A percentile compares a stretch with the other conserved stretches of the same genome.
These are phyloP conservation scores for Lycopodina hypogea DNA, from an alignment of 37 sponge, comb jelly and placozoan genomes.

Conservation along the genomic window DNA sequence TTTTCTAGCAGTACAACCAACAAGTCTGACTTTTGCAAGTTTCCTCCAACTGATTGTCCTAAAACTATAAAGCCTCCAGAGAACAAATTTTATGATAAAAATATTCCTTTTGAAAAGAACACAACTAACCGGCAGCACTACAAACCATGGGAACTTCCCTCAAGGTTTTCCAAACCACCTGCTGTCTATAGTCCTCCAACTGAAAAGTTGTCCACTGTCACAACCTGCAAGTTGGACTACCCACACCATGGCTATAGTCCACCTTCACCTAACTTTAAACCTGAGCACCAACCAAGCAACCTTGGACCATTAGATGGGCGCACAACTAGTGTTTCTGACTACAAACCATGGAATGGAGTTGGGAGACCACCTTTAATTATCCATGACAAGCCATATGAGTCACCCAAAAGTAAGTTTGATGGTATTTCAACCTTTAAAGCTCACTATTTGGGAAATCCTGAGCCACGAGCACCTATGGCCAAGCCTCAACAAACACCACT, in stretches of 20 bases:
- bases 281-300: constrained; percentile 5
- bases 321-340: constrained; percentile 53
- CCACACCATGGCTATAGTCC: constrained; percentile 36
- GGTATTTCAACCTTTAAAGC: constrained; percentile 50
- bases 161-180: constrained; percentile 46
- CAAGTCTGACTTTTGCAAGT: constrained; percentile 43
- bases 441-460: constrained; percentile 48
- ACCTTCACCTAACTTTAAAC: constrained; percentile 36
- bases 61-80: constrained; percentile 41
- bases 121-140: constrained; percentile 35
- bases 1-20: constrained; percentile 46
- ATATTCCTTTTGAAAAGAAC: constrained; percentile 46
- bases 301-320: constrained; percentile 24
- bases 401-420: constrained; percentile 63
- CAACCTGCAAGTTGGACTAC: constrained; percentile 41
- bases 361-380: constrained; percentile 17
- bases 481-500: constrained; percentile 34
- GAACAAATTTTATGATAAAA: constrained; percentile 10
- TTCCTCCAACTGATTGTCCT: constrained; percentile 23
- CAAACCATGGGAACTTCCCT: constrained; percentile 56
- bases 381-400: constrained; percentile 39
- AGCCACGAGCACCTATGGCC: constrained; percentile 24
- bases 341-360: constrained; percentile 44
- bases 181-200: constrained; percentile 50
- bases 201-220: constrained; percentile 43